Percentiles rank a stretch among this genome's conserved stretches.
These are phyloP conservation scores for Bombyx huttoni DNA, from an alignment of 2,888 invertebrate species.

Conservation along the genomic window DNA sequence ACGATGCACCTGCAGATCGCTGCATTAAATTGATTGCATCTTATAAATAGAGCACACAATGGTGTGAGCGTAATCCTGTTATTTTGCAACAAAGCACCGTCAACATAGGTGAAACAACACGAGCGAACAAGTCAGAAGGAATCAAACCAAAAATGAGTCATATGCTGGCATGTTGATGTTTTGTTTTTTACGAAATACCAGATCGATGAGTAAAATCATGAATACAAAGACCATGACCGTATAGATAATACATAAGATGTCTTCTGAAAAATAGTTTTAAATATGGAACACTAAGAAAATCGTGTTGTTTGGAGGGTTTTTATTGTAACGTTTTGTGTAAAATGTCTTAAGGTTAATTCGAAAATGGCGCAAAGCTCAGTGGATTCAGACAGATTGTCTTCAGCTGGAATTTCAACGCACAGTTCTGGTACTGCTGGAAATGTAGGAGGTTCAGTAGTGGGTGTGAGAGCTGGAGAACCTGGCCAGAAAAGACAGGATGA, in stretches of 20 bases:
- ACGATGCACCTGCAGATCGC: slow-evolving; percentile 58
- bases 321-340: slow-evolving; percentile 8
- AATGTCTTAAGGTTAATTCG: slow-evolving; percentile 7
- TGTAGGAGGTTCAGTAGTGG: slow-evolving; percentile 60
- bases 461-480: slow-evolving; percentile 52
- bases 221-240: slow-evolving; percentile 15
- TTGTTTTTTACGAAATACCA: slow-evolving; percentile 57
- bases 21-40: slow-evolving; percentile 34
- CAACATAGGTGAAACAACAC: slow-evolving; percentile 37
- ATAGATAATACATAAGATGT: slow-evolving; percentile 16
- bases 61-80: slow-evolving; percentile 36
- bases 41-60: slow-evolving; percentile 29
- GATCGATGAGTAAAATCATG: slow-evolving; percentile 38
- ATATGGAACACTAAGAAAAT: slow-evolving; percentile 7
- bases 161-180: slow-evolving; percentile 45
- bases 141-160: slow-evolving; percentile 61
- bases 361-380: slow-evolving; percentile 60
- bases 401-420: slow-evolving; percentile 63
- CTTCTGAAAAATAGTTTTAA: slow-evolving; percentile 13
- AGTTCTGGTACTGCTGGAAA: slow-evolving; percentile 64
- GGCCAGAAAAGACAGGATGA: slow-evolving; percentile 69
- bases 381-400: slow-evolving; percentile 63
- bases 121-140: slow-evolving; percentile 32
- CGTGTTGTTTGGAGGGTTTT: slow-evolving; percentile 12
- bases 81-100: slow-evolving; percentile 34